These are phyloP conservation scores for Eulemur albifrons DNA, from an alignment of 2,797 vertebrate species.

Conservation along the genomic window DNA sequence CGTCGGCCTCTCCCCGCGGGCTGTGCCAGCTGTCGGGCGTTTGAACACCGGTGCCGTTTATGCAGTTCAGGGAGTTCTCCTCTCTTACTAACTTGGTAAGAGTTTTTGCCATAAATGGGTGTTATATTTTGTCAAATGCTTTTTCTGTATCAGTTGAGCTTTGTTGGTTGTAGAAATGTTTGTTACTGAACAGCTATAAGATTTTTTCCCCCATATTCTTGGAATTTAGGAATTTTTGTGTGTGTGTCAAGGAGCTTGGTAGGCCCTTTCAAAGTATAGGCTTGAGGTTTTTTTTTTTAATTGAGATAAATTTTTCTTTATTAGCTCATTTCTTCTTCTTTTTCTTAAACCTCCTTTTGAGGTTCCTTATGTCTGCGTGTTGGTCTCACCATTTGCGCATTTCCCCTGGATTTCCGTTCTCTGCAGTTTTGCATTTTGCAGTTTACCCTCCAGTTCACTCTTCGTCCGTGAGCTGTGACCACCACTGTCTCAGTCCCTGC, in stretches of 20 bases:
- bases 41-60: not conserved
- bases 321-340: not conserved
- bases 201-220: not conserved
- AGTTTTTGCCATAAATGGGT: too few species aligned
- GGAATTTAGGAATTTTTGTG: not conserved
- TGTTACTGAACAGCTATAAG: not conserved
- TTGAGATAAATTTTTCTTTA: not conserved
- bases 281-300: not conserved
- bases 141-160: not conserved
- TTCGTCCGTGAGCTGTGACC: not conserved
- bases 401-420: not conserved
- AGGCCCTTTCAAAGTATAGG: not conserved
- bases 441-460: not conserved
- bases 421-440: not conserved
- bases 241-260: not conserved
- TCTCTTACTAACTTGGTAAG: not conserved
- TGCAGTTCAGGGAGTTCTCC: not conserved
- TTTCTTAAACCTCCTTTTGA: not conserved
- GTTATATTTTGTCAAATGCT: not conserved
- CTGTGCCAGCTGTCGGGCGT: not conserved
- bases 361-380: not conserved
- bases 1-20: too few species aligned
- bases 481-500: accelerated
- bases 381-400: too few species aligned
- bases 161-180: not conserved